Base-by-base conservation (phyloP, 2,888 invertebrate genomes). In the Dryomyza anilis region DNA sequence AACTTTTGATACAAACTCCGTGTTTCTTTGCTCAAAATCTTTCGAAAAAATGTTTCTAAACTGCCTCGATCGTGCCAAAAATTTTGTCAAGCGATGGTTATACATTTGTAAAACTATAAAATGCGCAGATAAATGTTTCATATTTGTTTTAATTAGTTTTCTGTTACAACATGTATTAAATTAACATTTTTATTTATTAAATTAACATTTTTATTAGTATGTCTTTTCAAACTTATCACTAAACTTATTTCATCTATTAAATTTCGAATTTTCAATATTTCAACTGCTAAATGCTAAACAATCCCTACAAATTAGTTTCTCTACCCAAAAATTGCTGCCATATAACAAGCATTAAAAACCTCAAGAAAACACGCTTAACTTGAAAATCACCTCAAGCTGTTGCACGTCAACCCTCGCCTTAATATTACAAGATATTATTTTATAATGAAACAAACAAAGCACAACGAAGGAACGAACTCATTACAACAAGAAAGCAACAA, bases 361-460 rank as follows among this genome's bases (percentile, higher is more conserved):
- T 50, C 30, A 65, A 59, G 48, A 46, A 46, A 55, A 69, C 56
- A 33, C 48, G 30, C 53, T 61, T 56, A 73, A 77, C 71, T 74
- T 74, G 73, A 76, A 74, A 80, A 78, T 75, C 76, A 76, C 80
- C 77, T 72, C 76, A 76, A 79, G 81, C 81, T 81, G 79, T 78
- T 81, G 76, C 77, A 74, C 72, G 72, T 72, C 70, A 71, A 66
- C 66, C 67, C 64, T 57, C 67, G 45, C 12, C 45, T 60, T 21
- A 23, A 27, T 36, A 61, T 53, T 48, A 61, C 65, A 70, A 66
- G 57, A 63, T 64, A 68, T 68, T 68, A 63, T 69, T 67, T 67
- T 60, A 65, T 63, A 60, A 50, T 36, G 36, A 60, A 48, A 23
- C 36, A 60, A 60, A 57, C 57, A 57, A 57, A 57, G 43, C 57